A percentile compares a stretch with the other conserved stretches of the same genome.
Evolutionary conservation across 2,797 vertebrate genomes (phyloP).

Genomic region (Leptodactylus fallax): DNA sequence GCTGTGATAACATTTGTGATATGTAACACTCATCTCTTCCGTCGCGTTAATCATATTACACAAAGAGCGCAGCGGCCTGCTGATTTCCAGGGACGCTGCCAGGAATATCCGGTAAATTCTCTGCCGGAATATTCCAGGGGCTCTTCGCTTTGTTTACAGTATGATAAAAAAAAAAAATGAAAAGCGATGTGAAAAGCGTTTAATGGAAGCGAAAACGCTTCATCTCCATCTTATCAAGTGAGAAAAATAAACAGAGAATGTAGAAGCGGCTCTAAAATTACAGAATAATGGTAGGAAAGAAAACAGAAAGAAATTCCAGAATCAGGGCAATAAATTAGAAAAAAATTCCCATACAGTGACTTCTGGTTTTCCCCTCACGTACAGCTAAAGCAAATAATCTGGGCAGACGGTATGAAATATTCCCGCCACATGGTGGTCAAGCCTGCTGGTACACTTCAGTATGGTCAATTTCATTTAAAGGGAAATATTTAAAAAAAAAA

Average conservation of each 20-base stretch:
- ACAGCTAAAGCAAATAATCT: not conserved
- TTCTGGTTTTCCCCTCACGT: too few species aligned
- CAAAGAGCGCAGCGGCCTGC: slow-evolving; percentile 10
- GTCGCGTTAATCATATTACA: slow-evolving; percentile 23
- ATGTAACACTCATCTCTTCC: slow-evolving; percentile 25
- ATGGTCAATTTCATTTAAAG: not conserved
- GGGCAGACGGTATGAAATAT: too few species aligned
- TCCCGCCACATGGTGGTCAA: not conserved
- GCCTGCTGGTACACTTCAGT: too few species aligned
- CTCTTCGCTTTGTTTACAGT: not conserved
- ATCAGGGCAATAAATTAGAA: not conserved
- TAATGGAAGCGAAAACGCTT: not conserved
- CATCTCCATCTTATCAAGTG: not conserved
- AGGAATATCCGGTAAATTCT: slow-evolving; percentile 6
- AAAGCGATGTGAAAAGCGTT: not conserved
- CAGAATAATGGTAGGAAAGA: not conserved
- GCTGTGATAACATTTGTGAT: slow-evolving; percentile 20
- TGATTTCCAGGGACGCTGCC: slow-evolving; percentile 27
- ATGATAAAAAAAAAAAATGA: not conserved
- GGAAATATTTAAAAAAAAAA: too few species aligned
- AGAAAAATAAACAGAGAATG: not conserved
- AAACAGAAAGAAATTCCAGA: not conserved
- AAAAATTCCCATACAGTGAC: not conserved
- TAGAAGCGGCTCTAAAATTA: not conserved
- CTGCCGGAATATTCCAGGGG: slow-evolving; percentile 9